Evolutionary conservation across 2,888 invertebrate genomes (phyloP).

Genomic region (Eutolmus rufibarbis): DNA sequence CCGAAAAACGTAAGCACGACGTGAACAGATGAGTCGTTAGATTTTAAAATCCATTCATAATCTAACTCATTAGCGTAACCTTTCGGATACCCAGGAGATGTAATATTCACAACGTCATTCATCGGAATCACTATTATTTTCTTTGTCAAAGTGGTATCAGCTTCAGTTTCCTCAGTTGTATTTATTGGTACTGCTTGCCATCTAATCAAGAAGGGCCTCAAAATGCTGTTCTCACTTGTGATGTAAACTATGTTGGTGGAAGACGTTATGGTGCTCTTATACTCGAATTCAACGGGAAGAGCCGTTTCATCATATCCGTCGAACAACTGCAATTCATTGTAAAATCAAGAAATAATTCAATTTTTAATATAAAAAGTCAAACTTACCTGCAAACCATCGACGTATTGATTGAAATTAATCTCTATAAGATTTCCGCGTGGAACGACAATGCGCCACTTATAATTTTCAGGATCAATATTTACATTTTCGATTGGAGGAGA

Average conservation of each 20-base stretch:
- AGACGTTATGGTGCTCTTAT: slow-evolving; percentile 64
- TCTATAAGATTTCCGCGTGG: slow-evolving; percentile 50
- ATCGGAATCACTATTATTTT: slow-evolving; percentile 53
- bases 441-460: slow-evolving; percentile 56
- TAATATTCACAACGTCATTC: slow-evolving; percentile 59
- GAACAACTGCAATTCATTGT: slow-evolving; percentile 66
- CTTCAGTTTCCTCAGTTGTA: slow-evolving; percentile 50
- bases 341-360: background rate
- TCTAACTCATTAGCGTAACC: slow-evolving; percentile 70
- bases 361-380: background rate
- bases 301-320: slow-evolving; percentile 78
- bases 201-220: slow-evolving; percentile 54
- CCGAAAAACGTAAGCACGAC: slow-evolving; percentile 67
- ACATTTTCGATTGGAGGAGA: slow-evolving; percentile 52
- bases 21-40: slow-evolving; percentile 68
- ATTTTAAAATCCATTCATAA: slow-evolving; percentile 78
- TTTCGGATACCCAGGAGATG: slow-evolving; percentile 79
- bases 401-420: slow-evolving; percentile 55
- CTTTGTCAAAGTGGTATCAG: slow-evolving; percentile 51
- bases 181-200: slow-evolving; percentile 55
- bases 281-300: slow-evolving; percentile 55
- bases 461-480: slow-evolving; percentile 51
- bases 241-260: slow-evolving; percentile 73
- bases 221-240: slow-evolving; percentile 51
- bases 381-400: slow-evolving; percentile 55